phyloP scores from a whole-genome alignment of 2,888 invertebrate species.

The Pedicia rivosa region DNA sequence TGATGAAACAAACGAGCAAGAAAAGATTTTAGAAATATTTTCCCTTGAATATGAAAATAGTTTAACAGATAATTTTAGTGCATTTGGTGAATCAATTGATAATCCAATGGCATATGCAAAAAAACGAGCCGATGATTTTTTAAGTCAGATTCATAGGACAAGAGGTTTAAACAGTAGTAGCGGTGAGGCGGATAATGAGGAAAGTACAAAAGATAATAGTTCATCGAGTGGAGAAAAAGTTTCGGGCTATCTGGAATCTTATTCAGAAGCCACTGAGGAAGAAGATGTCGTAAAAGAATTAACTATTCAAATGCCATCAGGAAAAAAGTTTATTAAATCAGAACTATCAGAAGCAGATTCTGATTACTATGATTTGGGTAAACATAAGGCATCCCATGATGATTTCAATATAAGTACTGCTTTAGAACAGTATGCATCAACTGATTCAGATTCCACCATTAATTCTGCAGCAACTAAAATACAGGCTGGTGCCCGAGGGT shows the following conservation, averaged over 20 bases:
- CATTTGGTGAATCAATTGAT: not conserved
- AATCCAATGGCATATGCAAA: conserved; percentile 6
- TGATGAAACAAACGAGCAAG: not conserved
- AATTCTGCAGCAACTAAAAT: conserved; percentile 26
- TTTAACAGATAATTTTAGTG: not conserved
- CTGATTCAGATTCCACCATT: conserved; percentile 28
- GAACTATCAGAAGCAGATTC: conserved; percentile 27
- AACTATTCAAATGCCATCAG: no score
- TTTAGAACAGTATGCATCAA: conserved; percentile 21
- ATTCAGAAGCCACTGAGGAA: not conserved
- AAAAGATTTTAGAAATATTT: no score
- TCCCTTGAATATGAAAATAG: conserved; percentile 2
- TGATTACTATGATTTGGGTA: conserved; percentile 19
- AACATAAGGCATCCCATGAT: conserved; percentile 12
- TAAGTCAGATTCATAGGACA: conserved; percentile 6
- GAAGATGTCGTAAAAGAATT: not conserved
- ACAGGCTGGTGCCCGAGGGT: conserved; percentile 25
- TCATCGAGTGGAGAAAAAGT: no score
- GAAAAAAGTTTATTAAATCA: conserved; percentile 22
- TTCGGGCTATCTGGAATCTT: no score
- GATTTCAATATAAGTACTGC: conserved; percentile 25
- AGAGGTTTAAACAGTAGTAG: not conserved
- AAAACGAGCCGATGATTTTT: conserved; percentile 3
- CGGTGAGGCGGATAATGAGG: not conserved
- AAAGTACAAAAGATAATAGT: not conserved